Evolutionary conservation across 2,888 invertebrate genomes (phyloP).

Genomic region (Chaetoderma sp.): DNA sequence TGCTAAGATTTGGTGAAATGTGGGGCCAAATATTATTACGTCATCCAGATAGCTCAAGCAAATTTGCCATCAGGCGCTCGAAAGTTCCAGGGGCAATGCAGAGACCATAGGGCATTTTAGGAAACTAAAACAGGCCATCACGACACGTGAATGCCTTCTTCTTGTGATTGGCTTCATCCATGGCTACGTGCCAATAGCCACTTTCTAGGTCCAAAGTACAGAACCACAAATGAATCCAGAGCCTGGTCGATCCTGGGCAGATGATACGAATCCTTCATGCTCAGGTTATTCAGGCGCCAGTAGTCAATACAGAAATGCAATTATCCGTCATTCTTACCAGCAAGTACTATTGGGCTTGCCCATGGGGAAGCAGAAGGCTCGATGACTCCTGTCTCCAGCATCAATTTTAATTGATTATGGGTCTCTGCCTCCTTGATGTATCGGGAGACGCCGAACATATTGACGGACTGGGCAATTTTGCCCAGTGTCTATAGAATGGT

Average conservation of each 20-base stretch:
- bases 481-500: no score
- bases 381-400: conserved; percentile 34
- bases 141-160: neutral
- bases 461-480: no score
- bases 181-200: neutral
- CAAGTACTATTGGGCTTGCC: conserved; percentile 30
- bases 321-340: conserved; percentile 30
- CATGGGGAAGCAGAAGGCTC: conserved; percentile 33
- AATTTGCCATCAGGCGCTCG: neutral
- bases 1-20: no score
- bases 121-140: no score
- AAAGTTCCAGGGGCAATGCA: neutral
- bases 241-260: neutral
- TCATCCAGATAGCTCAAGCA: no score
- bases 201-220: neutral
- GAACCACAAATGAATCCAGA: neutral
- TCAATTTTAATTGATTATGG: neutral
- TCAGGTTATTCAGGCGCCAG: neutral
- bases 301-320: neutral
- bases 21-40: no score
- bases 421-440: no score
- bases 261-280: neutral
- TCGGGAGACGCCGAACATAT: no score
- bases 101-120: neutral
- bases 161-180: neutral